Base-by-base conservation (phyloP, 1,140 invertebrate genomes). In the Ericerus pela region DNA sequence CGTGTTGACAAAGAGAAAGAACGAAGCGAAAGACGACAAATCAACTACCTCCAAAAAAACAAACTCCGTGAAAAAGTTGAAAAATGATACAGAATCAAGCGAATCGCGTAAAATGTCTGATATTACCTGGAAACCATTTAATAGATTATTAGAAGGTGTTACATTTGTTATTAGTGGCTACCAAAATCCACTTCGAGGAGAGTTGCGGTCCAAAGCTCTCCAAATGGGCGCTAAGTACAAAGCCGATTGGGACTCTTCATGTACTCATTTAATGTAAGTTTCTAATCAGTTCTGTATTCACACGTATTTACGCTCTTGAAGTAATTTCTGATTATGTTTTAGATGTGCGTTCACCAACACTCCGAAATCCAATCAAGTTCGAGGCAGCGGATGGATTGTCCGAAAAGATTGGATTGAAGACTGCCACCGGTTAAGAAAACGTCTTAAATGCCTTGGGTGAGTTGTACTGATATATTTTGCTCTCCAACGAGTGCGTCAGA, bases 311-410 rank as follows among this genome's bases (percentile, higher is more conserved):
- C 2, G 20, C 58, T 38, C 59, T 29, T 28, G 10, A 33, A 4
- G 36, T 33, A 27, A 22, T 14, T 33, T 55, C 28, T 6, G 20
- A 11, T 59, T 53, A 51, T 65, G 61, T 70, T 70, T 29, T 62
- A 89, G 86, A 47, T 92, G 88, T 75, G 88, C 88, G 16, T 91
- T 90, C 73, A 67, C 76, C 2, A 90, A 91, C 66, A 93, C 89
- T 24, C 89, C 88, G 12, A 93, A 93, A 67, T 87, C 82, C 65
- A 75, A 78, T 53, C 76, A 85, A 69, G 85, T 88, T 0, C 72
- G 73, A 63, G 78, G 76, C 18, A 1, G 74, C 74, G 62, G 81
- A 76, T 18, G 78, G 75, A 68, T 88, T 63, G 82, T 88, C 1
- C 80, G 68, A 16, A 80, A 80, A 61, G 70, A 80, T 24, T 94